Base-by-base conservation (phyloP, 2,113 vertebrate genomes). In the Malurus elegans region DNA sequence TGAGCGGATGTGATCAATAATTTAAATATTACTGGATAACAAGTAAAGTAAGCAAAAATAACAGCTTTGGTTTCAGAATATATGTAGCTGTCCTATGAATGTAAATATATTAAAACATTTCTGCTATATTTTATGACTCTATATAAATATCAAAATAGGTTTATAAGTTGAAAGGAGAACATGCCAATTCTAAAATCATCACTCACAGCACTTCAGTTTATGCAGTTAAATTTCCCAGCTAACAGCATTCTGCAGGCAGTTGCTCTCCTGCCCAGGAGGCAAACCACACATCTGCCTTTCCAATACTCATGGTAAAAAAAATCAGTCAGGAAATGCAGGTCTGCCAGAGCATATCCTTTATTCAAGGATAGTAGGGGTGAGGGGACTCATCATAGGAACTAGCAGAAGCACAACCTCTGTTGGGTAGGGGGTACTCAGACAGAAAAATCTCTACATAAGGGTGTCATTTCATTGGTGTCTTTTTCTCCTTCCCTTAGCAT, bases 41-140 rank as follows among this genome's bases (percentile, higher is more conserved):
- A 78, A 88, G 62, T n/a, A 95, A 95, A 93, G 91, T 96, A 97
- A 96, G 97, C 88, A 88, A 95, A 98, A 97, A 95, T 92, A 94
- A 93, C 78, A 89, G 80, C 92, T 96, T 82, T 32, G 19, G 89
- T 96, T 95, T 97, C 83, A 82, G 86, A 79, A 91, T 96, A 80
- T 73, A 93, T 74, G 64, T 85, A 94, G 84, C 94, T 93, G 88
- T 91, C 79, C 86, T 82, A 60, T 81, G 91, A 91, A 96, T 85
- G 73, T 90, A 96, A 97, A 97, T 95, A 86, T 86, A 96, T 94
- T 85, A 95, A 97, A 95, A 96, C 64, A 85, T 93, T 96, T 44
- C 47, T 94, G 51, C 47, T 89, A 53, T 95, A 82, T 94, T 97
- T 97, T 97, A 96, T 91, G 89, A 56, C 17, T 73, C 57, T 51